phyloP scores from a whole-genome alignment of 2,797 vertebrate species.

The Diplodus sargus region DNA sequence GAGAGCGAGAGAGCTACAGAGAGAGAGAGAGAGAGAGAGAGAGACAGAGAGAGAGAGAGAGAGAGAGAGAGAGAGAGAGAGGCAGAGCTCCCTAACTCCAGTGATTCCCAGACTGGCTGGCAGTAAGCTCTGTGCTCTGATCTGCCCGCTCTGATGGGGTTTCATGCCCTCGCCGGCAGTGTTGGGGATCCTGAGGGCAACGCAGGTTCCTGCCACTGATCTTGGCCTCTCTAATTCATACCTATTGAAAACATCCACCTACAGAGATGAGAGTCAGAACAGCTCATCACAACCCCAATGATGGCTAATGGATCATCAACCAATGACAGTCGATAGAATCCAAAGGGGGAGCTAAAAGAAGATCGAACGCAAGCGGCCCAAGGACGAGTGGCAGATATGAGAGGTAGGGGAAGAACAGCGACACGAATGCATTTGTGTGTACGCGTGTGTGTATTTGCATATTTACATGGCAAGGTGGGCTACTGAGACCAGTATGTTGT shows the following conservation, averaged over 20 bases:
- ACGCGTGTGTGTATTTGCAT: background rate
- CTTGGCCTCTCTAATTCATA: slow-evolving; percentile 32
- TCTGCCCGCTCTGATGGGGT: slow-evolving; percentile 77
- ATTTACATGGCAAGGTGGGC: slow-evolving; percentile 24
- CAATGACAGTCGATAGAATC: slow-evolving; percentile 52
- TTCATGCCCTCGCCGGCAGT: slow-evolving; percentile 67
- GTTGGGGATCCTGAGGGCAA: slow-evolving; percentile 71
- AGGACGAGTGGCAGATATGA: slow-evolving; percentile 81
- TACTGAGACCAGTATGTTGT: slow-evolving; percentile 41
- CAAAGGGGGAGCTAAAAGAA: slow-evolving; percentile 68
- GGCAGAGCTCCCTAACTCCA: slow-evolving; percentile 63
- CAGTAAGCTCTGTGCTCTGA: slow-evolving; percentile 76
- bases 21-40: slow-evolving; percentile 15
- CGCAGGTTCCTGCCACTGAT: slow-evolving; percentile 60
- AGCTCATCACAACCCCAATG: slow-evolving; percentile 46
- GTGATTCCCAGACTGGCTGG: slow-evolving; percentile 77
- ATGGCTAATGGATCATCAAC: slow-evolving; percentile 72
- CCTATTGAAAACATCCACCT: slow-evolving; percentile 35
- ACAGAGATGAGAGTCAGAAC: slow-evolving; percentile 49
- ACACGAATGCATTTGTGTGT: background rate
- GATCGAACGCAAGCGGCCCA: slow-evolving; percentile 47
- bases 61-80: slow-evolving; percentile 56
- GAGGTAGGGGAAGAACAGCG: slow-evolving; percentile 79
- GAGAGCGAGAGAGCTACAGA: slow-evolving; percentile 1
- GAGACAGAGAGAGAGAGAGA: slow-evolving; percentile 17